Evolutionary conservation across 2,888 invertebrate species (phyloP).

Genomic region (Eupelmus urozonus): DNA sequence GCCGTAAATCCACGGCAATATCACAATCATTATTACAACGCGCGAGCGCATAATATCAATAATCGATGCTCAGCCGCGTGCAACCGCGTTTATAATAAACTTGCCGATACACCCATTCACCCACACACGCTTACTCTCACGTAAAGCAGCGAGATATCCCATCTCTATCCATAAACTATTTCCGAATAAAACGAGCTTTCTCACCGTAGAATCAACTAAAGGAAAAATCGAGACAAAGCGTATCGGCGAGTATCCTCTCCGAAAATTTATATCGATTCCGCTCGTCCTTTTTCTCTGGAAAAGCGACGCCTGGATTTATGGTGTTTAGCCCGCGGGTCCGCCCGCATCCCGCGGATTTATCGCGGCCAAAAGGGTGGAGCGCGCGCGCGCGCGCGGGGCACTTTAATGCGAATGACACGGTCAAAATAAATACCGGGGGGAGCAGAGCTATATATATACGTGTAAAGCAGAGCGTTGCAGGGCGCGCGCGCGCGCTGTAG

Average conservation of each 20-base stretch:
- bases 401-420: conserved; percentile 43
- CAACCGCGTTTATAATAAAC: conserved; percentile 24
- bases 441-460: neutral
- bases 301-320: too few species aligned
- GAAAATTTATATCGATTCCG: too few species aligned
- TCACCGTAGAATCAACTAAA: neutral
- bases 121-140: neutral
- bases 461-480: neutral
- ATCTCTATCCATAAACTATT: conserved; percentile 42
- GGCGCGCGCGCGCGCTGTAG: neutral
- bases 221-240: neutral
- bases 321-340: too few species aligned
- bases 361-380: neutral
- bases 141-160: conserved; percentile 11
- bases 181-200: conserved; percentile 15
- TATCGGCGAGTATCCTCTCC: too few species aligned
- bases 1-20: conserved; percentile 24
- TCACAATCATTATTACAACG: conserved; percentile 38
- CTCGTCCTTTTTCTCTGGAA: too few species aligned
- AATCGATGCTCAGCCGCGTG: conserved; percentile 26
- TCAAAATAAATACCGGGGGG: conserved; percentile 43
- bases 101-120: neutral
- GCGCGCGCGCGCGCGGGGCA: neutral
- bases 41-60: conserved; percentile 40
- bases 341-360: conserved; percentile 27